phyloP scores from a whole-genome alignment of 2,113 vertebrate genomes.

The Hirundichthys speculiger region DNA sequence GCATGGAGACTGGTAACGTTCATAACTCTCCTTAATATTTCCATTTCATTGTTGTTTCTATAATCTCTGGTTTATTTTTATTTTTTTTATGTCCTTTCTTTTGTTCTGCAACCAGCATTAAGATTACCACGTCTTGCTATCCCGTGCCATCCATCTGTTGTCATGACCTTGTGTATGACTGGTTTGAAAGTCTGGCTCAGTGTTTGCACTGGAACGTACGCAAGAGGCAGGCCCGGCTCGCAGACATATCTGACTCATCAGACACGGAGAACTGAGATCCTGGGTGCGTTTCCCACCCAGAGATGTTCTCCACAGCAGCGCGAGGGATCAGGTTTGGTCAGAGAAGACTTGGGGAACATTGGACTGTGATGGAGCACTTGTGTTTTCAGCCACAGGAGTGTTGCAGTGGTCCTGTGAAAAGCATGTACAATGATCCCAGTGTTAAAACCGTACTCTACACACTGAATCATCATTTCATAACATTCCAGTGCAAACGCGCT shows the following conservation, averaged over 20 bases:
- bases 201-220: conserved; percentile 87
- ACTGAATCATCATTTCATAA: too few relatives aligned
- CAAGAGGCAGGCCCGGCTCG: conserved; percentile 81
- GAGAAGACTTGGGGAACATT: not conserved
- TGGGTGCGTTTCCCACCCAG: not conserved
- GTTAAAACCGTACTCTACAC: too few relatives aligned
- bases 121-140: conserved; percentile 84
- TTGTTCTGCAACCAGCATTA: conserved; percentile 82
- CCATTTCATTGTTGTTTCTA: not conserved
- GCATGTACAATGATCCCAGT: not conserved
- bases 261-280: conserved; percentile 78
- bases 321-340: not conserved
- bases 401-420: not conserved
- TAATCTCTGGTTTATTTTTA: not conserved
- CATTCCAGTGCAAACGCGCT: too few relatives aligned
- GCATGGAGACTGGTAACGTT: conserved; percentile 83
- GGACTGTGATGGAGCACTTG: not conserved
- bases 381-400: not conserved
- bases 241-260: conserved; percentile 73
- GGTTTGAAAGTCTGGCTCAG: conserved; percentile 86
- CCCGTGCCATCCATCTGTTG: conserved; percentile 86
- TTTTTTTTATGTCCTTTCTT: not conserved
- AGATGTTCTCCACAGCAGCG: not conserved
- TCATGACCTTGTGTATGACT: conserved; percentile 85
- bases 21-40: too few relatives aligned